Evolutionary conservation across 1,140 invertebrate genomes (phyloP), one percentile per base, ranked within the genome.

Genomic region (Diabrotica virgifera): DNA sequence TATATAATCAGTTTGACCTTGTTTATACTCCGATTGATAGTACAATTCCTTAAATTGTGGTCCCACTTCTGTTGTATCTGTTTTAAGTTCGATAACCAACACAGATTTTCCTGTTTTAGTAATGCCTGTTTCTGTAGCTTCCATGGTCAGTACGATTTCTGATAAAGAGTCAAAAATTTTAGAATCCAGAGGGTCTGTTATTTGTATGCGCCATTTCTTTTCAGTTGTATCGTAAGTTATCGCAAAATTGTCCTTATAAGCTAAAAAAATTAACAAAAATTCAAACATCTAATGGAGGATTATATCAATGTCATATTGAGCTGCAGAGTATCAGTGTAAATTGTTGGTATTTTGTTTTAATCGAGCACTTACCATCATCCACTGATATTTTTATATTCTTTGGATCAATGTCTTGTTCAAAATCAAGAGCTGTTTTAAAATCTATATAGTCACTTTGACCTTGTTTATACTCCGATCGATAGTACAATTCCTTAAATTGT

Each of bases 151-250:
- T 24, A 24, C 24, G 24, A 24, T 24, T 24, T 24, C 24, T 24
- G 24, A 24, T 24, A 24, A 24, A 4, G 24, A 24, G 38, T 62
- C 51, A 2, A 69, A 50, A 12, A 54, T 53, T 36, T 24, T 24
- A 13, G 13, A 35, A 5, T 59, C 56, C 36, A 69, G 56, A 12
- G 52, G 36, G 8, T 5, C 37, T 13, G 37, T 36, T 10, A 63
- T 59, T 24, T 14, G 60, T 5, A 66, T 35, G 12, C 11, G n/a
- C 63, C 59, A 66, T 57, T 66, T 63, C 36, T 51, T 52, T 38
- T 37, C 13, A 5, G 40, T 46, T 2, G 8, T 8, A 10, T 57
- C 53, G 55, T 62, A 37, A n/a, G 40, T 24, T 57, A 67, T 11
- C 58, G 8, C 14, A 12, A 62, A 62, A 35, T 63, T 51, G 11